These are phyloP conservation scores for Folsomia candida DNA, from an alignment of 2,888 invertebrate genomes.

Conservation along the genomic window DNA sequence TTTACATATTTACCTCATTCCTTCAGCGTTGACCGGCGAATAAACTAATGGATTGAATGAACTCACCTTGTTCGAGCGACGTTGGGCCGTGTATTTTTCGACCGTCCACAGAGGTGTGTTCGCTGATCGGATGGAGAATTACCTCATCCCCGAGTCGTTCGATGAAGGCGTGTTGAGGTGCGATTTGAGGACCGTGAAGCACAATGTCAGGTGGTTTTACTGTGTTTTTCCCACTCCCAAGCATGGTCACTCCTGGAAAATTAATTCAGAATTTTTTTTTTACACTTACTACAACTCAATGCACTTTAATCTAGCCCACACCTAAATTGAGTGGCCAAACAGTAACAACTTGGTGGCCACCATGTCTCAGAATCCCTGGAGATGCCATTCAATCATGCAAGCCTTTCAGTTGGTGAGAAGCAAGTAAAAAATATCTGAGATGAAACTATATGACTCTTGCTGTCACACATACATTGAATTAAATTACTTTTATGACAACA, in stretches of 20 bases:
- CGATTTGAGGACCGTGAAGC: conserved; percentile 69
- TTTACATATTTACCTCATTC: not conserved
- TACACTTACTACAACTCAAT: not conserved
- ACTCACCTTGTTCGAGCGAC: conserved; percentile 76
- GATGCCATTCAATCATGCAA: too few species aligned
- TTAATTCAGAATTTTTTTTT: not conserved
- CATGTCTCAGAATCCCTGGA: too few species aligned
- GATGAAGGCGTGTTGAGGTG: conserved; percentile 79
- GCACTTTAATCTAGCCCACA: not conserved
- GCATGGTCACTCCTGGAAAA: conserved; percentile 73
- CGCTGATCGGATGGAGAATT: conserved; percentile 72
- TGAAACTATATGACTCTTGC: too few species aligned
- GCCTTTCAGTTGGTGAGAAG: too few species aligned
- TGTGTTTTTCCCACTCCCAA: conserved; percentile 65
- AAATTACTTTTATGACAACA: not conserved
- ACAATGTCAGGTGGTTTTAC: conserved; percentile 73
- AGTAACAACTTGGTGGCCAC: too few species aligned
- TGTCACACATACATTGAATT: not conserved
- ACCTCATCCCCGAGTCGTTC: conserved; percentile 75
- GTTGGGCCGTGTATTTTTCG: conserved; percentile 68
- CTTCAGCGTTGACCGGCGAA: too few species aligned
- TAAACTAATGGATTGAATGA: not conserved
- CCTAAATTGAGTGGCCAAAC: not conserved
- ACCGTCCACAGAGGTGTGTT: conserved; percentile 72
- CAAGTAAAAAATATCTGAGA: too few species aligned